Evolutionary conservation across 2,797 vertebrate species (phyloP).

Genomic region (Intellagama lesueurii): DNA sequence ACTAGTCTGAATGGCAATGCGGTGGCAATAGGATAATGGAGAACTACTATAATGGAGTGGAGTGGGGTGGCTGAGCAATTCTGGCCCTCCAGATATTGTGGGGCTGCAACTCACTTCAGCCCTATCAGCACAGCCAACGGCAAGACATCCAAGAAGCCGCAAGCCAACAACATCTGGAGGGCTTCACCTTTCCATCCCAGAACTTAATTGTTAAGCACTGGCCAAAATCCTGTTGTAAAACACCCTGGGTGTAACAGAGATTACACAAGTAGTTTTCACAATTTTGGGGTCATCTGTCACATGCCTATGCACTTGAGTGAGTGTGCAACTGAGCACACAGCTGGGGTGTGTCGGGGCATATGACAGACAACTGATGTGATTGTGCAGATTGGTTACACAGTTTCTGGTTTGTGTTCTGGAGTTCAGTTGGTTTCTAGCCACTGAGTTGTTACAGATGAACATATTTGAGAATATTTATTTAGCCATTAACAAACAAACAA

Average conservation of each 20-base stretch:
- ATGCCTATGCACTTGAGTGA: too few species aligned
- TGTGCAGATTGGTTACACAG: too few species aligned
- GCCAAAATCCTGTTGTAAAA: too few species aligned
- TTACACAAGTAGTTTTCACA: too few species aligned
- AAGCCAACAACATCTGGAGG: not conserved
- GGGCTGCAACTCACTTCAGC: not conserved
- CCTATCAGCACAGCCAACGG: not conserved
- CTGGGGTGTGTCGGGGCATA: too few species aligned
- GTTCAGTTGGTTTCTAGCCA: too few species aligned
- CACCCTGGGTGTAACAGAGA: too few species aligned
- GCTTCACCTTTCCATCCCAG: not conserved
- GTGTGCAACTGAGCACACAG: too few species aligned
- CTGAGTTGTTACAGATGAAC: not conserved
- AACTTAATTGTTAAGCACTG: not conserved
- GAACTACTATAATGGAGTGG: not conserved
- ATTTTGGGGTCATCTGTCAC: too few species aligned
- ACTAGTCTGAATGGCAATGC: not conserved
- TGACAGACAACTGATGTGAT: too few species aligned
- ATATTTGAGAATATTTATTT: not conserved
- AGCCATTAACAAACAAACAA: not conserved
- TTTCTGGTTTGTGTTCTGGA: too few species aligned
- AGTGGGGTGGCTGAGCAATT: not conserved
- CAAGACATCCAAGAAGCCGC: not conserved
- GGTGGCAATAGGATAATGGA: not conserved
- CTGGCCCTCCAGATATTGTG: not conserved